Percentiles rank a stretch among this genome's conserved stretches.
Evolutionary conservation across 2,113 vertebrate genomes (phyloP).

Genomic region (Notarius quadriscutis): DNA sequence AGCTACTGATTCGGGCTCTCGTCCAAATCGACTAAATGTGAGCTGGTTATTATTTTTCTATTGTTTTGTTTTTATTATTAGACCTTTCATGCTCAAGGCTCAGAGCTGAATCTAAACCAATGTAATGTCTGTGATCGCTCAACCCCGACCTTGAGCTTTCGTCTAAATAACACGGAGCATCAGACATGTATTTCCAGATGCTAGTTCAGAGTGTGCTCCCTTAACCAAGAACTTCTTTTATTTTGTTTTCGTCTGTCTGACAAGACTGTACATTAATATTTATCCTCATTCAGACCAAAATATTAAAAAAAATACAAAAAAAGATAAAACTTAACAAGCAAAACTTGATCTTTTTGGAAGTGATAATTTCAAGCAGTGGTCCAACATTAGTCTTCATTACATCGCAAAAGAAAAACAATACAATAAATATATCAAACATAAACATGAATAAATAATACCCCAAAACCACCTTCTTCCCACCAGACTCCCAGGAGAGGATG

Average conservation of each 20-base stretch:
- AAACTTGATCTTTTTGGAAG: background rate
- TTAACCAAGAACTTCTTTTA: background rate
- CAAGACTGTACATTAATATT: background rate
- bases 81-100: background rate
- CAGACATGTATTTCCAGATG: background rate
- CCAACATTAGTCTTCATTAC: background rate
- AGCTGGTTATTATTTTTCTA: background rate
- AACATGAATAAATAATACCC: background rate
- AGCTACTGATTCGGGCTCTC: background rate
- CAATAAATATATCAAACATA: background rate
- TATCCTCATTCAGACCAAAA: background rate
- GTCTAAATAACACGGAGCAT: slow-evolving; percentile 9
- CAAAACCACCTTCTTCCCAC: background rate
- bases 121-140: background rate
- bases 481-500: background rate
- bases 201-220: background rate
- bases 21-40: background rate
- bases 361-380: background rate
- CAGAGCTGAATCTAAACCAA: background rate
- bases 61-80: background rate
- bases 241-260: background rate
- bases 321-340: background rate
- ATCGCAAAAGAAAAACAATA: background rate
- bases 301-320: background rate
- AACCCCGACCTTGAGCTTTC: slow-evolving; percentile 6